These are phyloP conservation scores for Phenganax subtilis DNA, from an alignment of 92 coral and sea anemone genomes.

Conservation along the genomic window DNA sequence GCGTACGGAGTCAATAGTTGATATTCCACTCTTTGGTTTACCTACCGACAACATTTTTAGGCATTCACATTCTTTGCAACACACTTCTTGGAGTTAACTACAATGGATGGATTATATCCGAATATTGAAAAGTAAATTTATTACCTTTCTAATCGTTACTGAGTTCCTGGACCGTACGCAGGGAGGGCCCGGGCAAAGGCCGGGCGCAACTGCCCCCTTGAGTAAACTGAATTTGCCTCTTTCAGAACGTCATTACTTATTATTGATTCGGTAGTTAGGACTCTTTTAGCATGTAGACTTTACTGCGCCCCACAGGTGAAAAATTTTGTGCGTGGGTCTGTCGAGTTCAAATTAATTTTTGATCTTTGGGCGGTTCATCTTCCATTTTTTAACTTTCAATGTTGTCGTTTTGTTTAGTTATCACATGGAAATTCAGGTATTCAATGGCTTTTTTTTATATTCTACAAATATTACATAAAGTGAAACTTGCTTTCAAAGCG, in stretches of 20 bases:
- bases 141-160: neutral
- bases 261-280: no score
- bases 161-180: no score
- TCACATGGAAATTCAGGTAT: slow-evolving; percentile 92
- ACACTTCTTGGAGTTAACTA: slow-evolving; percentile 82
- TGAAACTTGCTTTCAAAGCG: no score
- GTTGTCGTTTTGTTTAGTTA: slow-evolving; percentile 52
- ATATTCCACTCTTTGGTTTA: neutral
- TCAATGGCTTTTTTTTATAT: no score
- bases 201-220: no score
- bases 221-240: no score
- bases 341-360: neutral
- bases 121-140: slow-evolving; percentile 86
- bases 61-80: slow-evolving; percentile 97
- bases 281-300: no score
- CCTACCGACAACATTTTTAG: slow-evolving; percentile 39
- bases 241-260: no score
- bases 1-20: neutral
- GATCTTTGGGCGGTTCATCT: neutral
- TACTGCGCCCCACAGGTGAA: no score
- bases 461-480: no score
- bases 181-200: no score
- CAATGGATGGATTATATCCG: slow-evolving; percentile 86
- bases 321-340: no score
- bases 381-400: neutral